phyloP scores from a whole-genome alignment of 2,113 vertebrate species.

The Chloropsis cyanopogon region DNA sequence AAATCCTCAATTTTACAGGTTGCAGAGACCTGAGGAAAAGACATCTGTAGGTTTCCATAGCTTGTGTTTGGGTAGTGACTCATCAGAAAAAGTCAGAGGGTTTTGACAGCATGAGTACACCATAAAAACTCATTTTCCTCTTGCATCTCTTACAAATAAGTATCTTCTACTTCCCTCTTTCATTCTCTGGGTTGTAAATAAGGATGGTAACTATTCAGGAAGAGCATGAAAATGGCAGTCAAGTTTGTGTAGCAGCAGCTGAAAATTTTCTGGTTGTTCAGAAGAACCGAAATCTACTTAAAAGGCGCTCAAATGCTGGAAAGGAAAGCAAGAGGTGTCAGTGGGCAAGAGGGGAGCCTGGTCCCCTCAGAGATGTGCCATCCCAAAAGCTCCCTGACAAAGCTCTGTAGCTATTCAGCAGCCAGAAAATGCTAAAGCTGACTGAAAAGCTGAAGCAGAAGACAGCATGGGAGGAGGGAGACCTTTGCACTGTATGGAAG shows the following conservation, averaged over 20 bases:
- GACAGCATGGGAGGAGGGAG: accelerated
- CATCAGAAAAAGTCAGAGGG: not conserved
- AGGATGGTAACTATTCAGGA: not conserved
- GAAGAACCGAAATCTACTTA: not conserved
- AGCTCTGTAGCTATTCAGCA: not conserved
- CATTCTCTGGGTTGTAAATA: not conserved
- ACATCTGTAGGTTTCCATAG: not conserved
- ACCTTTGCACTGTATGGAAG: not conserved
- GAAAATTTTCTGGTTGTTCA: not conserved
- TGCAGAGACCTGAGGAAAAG: not conserved
- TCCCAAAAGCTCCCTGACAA: not conserved
- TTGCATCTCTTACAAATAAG: not conserved
- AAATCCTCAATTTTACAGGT: not conserved
- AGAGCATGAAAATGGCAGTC: not conserved
- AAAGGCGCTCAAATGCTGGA: not conserved
- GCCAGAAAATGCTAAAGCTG: not conserved
- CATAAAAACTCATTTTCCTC: not conserved
- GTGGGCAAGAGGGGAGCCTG: not conserved
- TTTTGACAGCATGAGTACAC: not conserved
- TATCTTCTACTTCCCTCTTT: not conserved
- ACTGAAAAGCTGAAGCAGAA: not conserved
- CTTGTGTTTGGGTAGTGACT: not conserved
- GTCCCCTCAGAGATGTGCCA: not conserved
- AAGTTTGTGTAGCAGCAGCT: not conserved
- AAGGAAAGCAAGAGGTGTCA: not conserved